Evolutionary conservation across 2,113 vertebrate species (phyloP), one percentile per base, ranked within the genome.

Genomic region (Chloroceryle aenea): DNA sequence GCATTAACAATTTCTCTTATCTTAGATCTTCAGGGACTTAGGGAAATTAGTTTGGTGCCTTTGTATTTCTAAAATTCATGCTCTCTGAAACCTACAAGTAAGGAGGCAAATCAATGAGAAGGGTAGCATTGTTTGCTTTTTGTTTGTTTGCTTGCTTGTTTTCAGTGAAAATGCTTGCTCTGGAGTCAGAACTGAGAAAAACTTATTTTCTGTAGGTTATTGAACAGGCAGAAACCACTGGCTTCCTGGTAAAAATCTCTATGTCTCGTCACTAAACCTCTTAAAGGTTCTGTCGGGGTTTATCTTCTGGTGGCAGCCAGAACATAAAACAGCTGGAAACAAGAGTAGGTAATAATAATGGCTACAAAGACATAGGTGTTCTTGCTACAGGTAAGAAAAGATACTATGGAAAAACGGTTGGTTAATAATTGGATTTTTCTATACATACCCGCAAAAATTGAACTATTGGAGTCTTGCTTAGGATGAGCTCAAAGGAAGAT

Each of bases 361-460:
- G 27, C 79, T 81, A 43, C 43, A 84, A 40, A 80, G 78, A 38
- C 64, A 61, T 62, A 66, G n/a, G 36, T 59, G 17, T 61, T 89
- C 72, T 92, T 85, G 38, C 25, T 61, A 43, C 18, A 56, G 12
- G n/a, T 38, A 63, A 63, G 34, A 45, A 71, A 94, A 85, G 34
- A 30, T 85, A 4, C 14, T 43, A 2, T 62, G 61, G 76, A 52
- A 96, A 87, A 93, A 85, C 38, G 26, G 12, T 85, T 85, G 38
- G 9, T 63, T 94, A 87, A 95, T 94, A 59, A 69, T 84, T 83
- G 63, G 59, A 25, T 42, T 92, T 94, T 96, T 93, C 81, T 52
- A 5, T 27, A 4, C 74, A 64, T 43, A 89, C 19, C 52, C 91
- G 40, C 53, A 94, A 87, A 89, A 94, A 95, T 90, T 38, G 63